Percentiles rank a stretch among this genome's conserved stretches.
Evolutionary conservation across 92 coral and sea anemone genomes (phyloP).

Genomic region (Porites lobata): DNA sequence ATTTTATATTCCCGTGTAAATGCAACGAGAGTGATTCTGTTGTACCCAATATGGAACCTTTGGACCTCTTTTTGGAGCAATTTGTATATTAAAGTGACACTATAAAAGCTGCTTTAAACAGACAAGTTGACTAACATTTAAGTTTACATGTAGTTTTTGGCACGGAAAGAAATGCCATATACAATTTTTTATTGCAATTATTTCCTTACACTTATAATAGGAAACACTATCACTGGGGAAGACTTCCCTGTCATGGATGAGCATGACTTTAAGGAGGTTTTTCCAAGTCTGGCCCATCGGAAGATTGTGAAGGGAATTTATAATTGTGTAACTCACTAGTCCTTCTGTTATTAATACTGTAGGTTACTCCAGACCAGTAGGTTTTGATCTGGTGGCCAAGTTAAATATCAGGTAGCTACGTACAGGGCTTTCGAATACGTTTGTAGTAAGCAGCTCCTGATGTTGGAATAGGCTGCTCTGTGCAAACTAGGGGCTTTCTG

Average conservation of each 20-base stretch:
- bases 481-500: neutral
- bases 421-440: neutral
- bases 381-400: constrained; percentile 2
- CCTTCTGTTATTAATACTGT: constrained; percentile 3
- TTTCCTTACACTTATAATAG: neutral
- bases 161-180: neutral
- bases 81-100: too few species aligned
- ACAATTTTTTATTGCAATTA: neutral
- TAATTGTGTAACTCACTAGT: constrained; percentile 8
- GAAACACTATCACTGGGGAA: constrained; percentile 11
- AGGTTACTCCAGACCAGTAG: constrained; percentile 6
- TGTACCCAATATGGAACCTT: too few species aligned
- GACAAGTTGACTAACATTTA: too few species aligned
- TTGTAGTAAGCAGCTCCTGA: neutral
- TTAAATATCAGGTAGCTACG: neutral
- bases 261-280: constrained; percentile 20
- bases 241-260: constrained; percentile 19
- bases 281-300: constrained; percentile 5
- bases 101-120: too few species aligned
- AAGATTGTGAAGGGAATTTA: constrained; percentile 14
- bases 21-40: too few species aligned
- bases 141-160: neutral
- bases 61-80: too few species aligned
- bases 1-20: too few species aligned
- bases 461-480: neutral